Evolutionary conservation across 1,140 invertebrate species (phyloP).

Genomic region (Frieseomelitta varia): DNA sequence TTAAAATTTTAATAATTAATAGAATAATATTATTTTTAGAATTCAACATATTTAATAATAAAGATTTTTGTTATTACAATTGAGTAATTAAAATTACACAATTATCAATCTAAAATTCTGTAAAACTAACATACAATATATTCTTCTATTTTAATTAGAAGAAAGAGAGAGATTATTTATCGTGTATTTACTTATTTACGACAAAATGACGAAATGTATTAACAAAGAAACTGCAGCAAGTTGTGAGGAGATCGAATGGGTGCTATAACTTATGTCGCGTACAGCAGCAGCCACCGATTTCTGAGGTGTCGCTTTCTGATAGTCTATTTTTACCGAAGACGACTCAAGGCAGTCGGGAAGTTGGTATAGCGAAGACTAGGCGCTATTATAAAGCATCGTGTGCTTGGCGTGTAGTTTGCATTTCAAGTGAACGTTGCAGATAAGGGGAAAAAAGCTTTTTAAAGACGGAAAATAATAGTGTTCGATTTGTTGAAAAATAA

Average conservation of each 20-base stretch:
- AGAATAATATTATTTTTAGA: neutral
- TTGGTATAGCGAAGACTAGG: conserved; percentile 70
- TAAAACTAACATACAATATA: neutral
- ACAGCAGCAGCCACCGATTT: conserved; percentile 47
- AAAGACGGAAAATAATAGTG: conserved; percentile 1
- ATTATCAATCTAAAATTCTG: neutral
- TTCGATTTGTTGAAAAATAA: neutral
- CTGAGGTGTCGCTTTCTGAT: conserved; percentile 78
- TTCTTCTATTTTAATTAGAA: too few species aligned
- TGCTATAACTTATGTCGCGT: conserved; percentile 23
- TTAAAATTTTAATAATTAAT: neutral
- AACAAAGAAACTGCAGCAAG: neutral
- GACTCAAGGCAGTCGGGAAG: conserved; percentile 71
- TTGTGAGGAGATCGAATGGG: neutral
- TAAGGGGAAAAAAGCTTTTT: neutral
- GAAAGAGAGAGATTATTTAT: neutral
- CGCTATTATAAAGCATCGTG: conserved; percentile 75
- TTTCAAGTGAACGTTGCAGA: conserved; percentile 55
- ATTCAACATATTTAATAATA: neutral
- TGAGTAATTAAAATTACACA: neutral
- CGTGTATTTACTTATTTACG: too few species aligned
- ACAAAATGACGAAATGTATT: neutral
- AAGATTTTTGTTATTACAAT: neutral
- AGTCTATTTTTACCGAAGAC: conserved; percentile 76
- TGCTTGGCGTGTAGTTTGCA: conserved; percentile 66